These are phyloP conservation scores for Xanthorhoe designata DNA, from an alignment of 2,888 invertebrate species.

Conservation along the genomic window DNA sequence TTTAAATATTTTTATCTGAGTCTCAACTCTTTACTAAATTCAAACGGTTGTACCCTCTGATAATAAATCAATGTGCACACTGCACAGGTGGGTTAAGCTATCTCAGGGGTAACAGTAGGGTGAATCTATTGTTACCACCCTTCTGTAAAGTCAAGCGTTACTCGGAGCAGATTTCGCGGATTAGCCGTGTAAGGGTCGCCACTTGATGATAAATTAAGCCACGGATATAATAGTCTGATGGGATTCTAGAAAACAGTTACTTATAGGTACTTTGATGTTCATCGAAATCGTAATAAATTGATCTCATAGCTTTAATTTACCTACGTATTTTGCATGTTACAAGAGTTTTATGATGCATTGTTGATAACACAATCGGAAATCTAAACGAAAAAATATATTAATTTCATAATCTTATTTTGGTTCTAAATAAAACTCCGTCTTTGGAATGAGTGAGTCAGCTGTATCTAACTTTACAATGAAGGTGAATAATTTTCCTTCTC, in stretches of 20 bases:
- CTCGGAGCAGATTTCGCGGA: slow-evolving; percentile 60
- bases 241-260: neutral
- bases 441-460: too few relatives aligned
- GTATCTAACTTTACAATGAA: neutral
- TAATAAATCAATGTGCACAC: slow-evolving; percentile 44
- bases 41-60: slow-evolving; percentile 18
- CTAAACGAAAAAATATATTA: too few relatives aligned
- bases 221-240: neutral
- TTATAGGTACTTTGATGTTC: neutral
- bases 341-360: too few relatives aligned
- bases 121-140: slow-evolving; percentile 42
- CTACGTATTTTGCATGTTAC: too few relatives aligned
- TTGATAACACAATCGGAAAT: too few relatives aligned
- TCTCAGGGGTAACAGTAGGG: slow-evolving; percentile 43
- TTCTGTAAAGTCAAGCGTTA: slow-evolving; percentile 50
- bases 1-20: slow-evolving; percentile 4
- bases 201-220: slow-evolving; percentile 34
- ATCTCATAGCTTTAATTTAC: too few relatives aligned
- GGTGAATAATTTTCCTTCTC: neutral
- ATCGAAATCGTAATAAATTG: neutral
- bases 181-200: slow-evolving; percentile 46
- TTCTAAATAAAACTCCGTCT: too few relatives aligned
- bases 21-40: slow-evolving; percentile 16
- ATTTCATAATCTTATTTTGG: too few relatives aligned
- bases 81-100: slow-evolving; percentile 42